A percentile compares a stretch with the other conserved stretches of the same genome.
Conservation (phyloP, 2,797 vertebrate species). For the Acrocephalus scirpaceus region DNA sequence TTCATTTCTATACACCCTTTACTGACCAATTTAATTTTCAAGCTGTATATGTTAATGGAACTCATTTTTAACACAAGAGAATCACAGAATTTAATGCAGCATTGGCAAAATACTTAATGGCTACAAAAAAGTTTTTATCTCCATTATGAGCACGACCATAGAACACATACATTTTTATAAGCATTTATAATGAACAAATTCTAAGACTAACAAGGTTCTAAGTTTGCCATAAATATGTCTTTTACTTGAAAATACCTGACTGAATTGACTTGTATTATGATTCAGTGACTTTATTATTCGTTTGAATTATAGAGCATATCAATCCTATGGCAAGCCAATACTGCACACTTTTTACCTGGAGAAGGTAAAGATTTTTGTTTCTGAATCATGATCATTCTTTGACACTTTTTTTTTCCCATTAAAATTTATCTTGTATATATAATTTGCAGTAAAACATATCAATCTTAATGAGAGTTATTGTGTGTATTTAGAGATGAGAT, state of each 20-base stretch:
- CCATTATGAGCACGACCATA: neutral
- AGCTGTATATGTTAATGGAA: neutral
- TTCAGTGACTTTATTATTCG: neutral
- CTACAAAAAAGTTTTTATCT: neutral
- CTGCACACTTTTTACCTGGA: neutral
- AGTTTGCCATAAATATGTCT: neutral
- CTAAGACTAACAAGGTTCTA: neutral
- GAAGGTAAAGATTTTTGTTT: neutral
- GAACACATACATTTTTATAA: neutral
- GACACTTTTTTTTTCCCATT: neutral
- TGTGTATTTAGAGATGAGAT: neutral
- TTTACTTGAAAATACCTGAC: neutral
- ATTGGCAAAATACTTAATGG: neutral
- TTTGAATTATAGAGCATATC: neutral
- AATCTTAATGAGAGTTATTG: neutral
- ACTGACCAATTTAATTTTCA: neutral
- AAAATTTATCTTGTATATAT: neutral
- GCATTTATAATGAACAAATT: neutral
- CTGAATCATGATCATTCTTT: neutral
- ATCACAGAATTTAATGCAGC: neutral
- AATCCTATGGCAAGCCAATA: neutral
- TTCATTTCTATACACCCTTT: neutral
- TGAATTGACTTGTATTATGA: neutral
- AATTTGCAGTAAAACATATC: neutral
- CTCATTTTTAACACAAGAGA: neutral